Evolutionary conservation across 2,113 vertebrate species (phyloP).

Genomic region (Mus pahari): DNA sequence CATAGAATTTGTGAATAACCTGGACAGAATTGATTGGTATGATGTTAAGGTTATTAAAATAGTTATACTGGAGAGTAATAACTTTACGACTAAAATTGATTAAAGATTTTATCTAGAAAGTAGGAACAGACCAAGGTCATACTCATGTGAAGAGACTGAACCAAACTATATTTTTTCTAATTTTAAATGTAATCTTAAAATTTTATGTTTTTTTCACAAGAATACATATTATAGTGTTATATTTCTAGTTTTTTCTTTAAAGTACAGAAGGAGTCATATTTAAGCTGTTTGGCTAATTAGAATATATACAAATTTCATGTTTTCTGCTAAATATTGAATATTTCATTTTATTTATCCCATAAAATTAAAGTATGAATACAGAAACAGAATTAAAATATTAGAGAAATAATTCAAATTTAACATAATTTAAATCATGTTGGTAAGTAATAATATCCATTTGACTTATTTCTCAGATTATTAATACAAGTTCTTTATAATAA

Average conservation of each 20-base stretch:
- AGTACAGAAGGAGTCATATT: neutral
- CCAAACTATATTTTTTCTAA: conserved; percentile 9
- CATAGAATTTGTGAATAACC: conserved; percentile 16
- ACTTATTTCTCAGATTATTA: neutral
- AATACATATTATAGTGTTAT: neutral
- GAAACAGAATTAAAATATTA: neutral
- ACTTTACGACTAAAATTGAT: conserved; percentile 64
- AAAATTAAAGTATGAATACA: neutral
- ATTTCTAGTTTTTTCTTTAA: neutral
- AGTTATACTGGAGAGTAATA: conserved; percentile 40
- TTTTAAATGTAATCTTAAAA: conserved; percentile 56
- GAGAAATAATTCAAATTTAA: neutral
- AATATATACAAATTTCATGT: neutral
- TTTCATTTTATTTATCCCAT: neutral
- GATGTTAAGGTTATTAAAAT: neutral
- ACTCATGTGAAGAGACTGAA: conserved; percentile 29
- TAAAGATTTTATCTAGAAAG: conserved; percentile 57
- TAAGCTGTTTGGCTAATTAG: conserved; percentile 34
- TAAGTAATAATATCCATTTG: neutral
- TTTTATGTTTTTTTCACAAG: neutral
- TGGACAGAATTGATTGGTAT: conserved; percentile 6
- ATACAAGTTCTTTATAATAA: neutral
- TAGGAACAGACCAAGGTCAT: conserved; percentile 46
- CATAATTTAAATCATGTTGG: neutral
- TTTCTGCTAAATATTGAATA: neutral